Conservation (phyloP, 2,113 vertebrate species). For the Tetrao urogallus region DNA sequence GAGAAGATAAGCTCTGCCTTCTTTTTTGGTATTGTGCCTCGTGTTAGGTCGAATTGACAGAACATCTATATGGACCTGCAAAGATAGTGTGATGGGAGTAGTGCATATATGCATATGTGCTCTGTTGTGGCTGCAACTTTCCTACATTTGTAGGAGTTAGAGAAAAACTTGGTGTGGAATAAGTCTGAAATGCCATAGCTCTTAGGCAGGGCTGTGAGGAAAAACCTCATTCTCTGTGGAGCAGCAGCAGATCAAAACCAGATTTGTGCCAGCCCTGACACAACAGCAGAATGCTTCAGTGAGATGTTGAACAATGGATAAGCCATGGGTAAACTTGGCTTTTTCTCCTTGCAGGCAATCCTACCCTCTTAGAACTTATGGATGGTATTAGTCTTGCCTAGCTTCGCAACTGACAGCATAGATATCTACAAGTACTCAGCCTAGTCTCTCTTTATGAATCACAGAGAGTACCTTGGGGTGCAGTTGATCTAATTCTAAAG, state of each 20-base stretch:
- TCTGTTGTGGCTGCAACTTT: not conserved
- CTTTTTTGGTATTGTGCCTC: not conserved
- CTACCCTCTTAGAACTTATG: slow-evolving; percentile 56
- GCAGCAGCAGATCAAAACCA: not conserved
- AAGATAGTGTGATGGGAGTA: not conserved
- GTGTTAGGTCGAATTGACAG: not conserved
- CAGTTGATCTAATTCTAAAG: slow-evolving; percentile 49
- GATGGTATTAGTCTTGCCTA: slow-evolving; percentile 54
- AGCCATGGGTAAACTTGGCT: not conserved
- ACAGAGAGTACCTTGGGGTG: slow-evolving; percentile 49
- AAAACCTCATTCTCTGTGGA: not conserved
- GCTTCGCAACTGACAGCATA: slow-evolving; percentile 51
- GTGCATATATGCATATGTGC: not conserved
- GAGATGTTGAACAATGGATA: slow-evolving; percentile 22
- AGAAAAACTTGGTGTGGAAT: not conserved
- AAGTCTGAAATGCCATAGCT: not conserved
- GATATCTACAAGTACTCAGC: slow-evolving; percentile 24
- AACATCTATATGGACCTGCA: not conserved
- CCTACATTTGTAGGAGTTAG: not conserved
- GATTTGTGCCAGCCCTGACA: not conserved
- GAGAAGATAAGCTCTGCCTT: not conserved
- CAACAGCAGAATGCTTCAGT: not conserved
- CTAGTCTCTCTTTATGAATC: slow-evolving; percentile 41
- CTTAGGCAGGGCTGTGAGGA: not conserved
- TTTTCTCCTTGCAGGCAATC: slow-evolving; percentile 29